A percentile compares a stretch with the other conserved stretches of the same genome.
Conservation (phyloP, 2,888 invertebrate species). For the Galeopsomyia nigrocyanea region DNA sequence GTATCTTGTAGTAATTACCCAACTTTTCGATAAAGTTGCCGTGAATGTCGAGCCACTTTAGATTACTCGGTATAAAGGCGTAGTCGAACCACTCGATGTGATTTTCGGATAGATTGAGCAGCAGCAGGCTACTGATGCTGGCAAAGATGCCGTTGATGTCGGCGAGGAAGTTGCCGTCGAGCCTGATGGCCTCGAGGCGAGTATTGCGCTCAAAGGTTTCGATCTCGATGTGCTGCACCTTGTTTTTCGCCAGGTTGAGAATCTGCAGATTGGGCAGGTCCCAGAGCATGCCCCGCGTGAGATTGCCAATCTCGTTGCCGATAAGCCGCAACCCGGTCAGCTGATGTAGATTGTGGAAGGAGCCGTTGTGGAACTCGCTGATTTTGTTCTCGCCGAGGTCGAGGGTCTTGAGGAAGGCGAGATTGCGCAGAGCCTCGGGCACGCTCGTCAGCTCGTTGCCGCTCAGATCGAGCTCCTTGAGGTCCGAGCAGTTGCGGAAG, state of each 20-base stretch:
- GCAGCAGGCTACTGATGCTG: slow-evolving; percentile 84
- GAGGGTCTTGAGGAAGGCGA: slow-evolving; percentile 87
- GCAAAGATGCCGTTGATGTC: slow-evolving; percentile 93
- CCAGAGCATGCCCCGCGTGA: slow-evolving; percentile 88
- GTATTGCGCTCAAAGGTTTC: slow-evolving; percentile 86
- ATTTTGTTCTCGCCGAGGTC: slow-evolving; percentile 95
- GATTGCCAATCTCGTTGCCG: slow-evolving; percentile 90
- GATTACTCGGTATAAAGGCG: slow-evolving; percentile 89
- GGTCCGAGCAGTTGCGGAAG: slow-evolving; percentile 88
- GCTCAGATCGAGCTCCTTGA: slow-evolving; percentile 90
- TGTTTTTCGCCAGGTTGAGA: slow-evolving; percentile 90
- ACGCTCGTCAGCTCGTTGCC: slow-evolving; percentile 87
- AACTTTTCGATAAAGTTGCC: slow-evolving; percentile 90
- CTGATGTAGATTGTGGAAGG: slow-evolving; percentile 87
- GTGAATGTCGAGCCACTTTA: slow-evolving; percentile 92
- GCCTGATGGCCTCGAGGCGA: slow-evolving; percentile 86
- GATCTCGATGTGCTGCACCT: slow-evolving; percentile 86
- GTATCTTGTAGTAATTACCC: slow-evolving; percentile 89
- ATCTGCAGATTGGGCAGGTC: slow-evolving; percentile 87
- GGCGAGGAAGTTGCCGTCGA: slow-evolving; percentile 89
- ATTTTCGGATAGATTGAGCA: slow-evolving; percentile 92
- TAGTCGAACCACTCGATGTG: slow-evolving; percentile 94
- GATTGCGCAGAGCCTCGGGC: slow-evolving; percentile 85
- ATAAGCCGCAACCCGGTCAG: slow-evolving; percentile 89
- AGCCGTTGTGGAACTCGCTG: slow-evolving; percentile 84